A percentile compares a stretch with the other conserved stretches of the same genome.
These are phyloP conservation scores for Nixonia krombeini DNA, from an alignment of 1,140 invertebrate genomes.

Conservation along the genomic window DNA sequence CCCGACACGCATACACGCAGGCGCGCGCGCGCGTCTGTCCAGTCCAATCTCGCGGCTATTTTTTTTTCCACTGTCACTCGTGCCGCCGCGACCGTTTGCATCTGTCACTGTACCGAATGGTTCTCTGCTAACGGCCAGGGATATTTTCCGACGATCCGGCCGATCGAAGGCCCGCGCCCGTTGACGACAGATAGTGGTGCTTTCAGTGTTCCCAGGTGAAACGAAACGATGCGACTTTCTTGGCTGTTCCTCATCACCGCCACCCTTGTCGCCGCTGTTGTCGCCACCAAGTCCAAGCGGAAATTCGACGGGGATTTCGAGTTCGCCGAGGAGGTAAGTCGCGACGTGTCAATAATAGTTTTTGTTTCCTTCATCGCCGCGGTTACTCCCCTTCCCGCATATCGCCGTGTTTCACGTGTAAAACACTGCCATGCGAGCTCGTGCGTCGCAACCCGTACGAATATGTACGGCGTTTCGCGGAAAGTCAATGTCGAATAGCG, in stretches of 20 bases:
- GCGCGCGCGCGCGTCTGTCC: conserved; percentile 23
- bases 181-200: conserved; percentile 8
- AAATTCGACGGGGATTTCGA: conserved; percentile 81
- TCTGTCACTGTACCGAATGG: conserved; percentile 21
- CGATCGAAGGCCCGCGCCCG: conserved; percentile 5
- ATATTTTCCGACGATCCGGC: conserved; percentile 1
- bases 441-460: too few species aligned
- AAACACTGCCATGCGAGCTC: too few species aligned
- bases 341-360: too few species aligned
- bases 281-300: conserved; percentile 73
- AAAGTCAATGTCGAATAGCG: too few species aligned
- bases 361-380: too few species aligned
- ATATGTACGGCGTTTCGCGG: too few species aligned
- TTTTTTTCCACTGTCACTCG: conserved; percentile 21
- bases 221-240: conserved; percentile 32
- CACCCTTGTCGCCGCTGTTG: conserved; percentile 58
- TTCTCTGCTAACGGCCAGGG: neutral
- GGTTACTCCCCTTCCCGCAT: too few species aligned
- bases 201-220: conserved; percentile 25
- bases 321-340: conserved; percentile 78
- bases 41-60: conserved; percentile 18
- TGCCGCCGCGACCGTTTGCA: conserved; percentile 13
- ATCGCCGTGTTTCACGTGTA: too few species aligned
- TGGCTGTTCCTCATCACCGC: conserved; percentile 46
- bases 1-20: conserved; percentile 10